Evolutionary conservation across 2,113 vertebrate genomes (phyloP), one percentile per base, ranked within the genome.

Genomic region (Triplophysa siluroides): DNA sequence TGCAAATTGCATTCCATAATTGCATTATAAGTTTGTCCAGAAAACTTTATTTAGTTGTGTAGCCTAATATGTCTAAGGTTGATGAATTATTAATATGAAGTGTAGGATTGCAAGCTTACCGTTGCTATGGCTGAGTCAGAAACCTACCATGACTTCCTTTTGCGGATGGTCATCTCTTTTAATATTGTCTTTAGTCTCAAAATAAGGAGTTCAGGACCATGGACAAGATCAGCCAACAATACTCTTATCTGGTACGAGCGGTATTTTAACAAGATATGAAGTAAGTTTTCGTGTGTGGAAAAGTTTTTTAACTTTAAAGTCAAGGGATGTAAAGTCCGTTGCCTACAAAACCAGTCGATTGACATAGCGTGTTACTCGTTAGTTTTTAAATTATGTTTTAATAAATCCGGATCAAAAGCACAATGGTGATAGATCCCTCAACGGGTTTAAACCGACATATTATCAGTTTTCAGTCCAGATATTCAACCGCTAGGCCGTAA

Each of bases 161-260:
- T 21, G 26, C 19, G 14, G 19, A 33, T 63, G 71, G 18, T 38
- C 47, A 54, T 60, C 58, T 71, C 18, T 18, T 67, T 29, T 76
- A 18, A 62, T 62, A 7, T 21, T 38, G 26, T 72, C 69, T n/a
- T 74, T 38, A 23, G 60, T 0, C 70, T 21, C 50, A 38, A 58
- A 12, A 72, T 16, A 58, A 18, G 33, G 0, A 45, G 21, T 89
- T 89, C 88, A 88, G 88, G 68, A 88, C 86, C 85, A 76, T 74
- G 88, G 89, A 92, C 85, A 90, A 84, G 19, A 41, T 43, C 54
- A 21, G 14, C 10, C 38, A 69, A 62, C 71, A 45, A 54, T 26
- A n/a, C 23, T 21, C 33, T 6, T 9, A 23, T n/a, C 29, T 72
- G 33, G 33, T 21, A 19, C 1, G 21, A 11, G n/a, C 26, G 19